phyloP scores from a whole-genome alignment of 2,113 vertebrate species.

The Chamaea fasciata region DNA sequence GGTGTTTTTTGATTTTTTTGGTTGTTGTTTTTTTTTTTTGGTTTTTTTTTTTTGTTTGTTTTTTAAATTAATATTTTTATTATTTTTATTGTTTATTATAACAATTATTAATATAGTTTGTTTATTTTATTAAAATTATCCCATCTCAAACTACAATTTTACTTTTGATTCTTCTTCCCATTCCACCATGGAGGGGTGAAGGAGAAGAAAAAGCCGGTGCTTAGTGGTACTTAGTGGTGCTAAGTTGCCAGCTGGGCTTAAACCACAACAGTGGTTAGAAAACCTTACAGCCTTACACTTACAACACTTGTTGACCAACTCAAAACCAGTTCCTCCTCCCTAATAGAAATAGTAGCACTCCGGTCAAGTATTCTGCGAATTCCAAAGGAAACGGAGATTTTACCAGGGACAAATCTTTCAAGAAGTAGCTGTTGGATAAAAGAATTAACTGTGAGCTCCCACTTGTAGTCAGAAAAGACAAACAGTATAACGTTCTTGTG shows the following conservation, averaged over 20 bases:
- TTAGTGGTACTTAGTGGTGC: background rate
- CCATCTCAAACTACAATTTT: background rate
- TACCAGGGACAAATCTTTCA: background rate
- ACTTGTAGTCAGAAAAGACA: background rate
- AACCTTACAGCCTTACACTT: background rate
- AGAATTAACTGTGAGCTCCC: background rate
- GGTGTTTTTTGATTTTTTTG: background rate
- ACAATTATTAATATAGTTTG: fast-evolving
- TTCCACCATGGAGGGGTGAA: fast-evolving
- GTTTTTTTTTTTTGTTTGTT: too few species aligned
- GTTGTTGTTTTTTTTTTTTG: fast-evolving
- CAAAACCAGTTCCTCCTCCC: background rate
- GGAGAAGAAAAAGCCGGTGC: background rate
- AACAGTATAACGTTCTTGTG: background rate
- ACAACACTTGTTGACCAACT: background rate
- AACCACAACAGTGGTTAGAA: background rate
- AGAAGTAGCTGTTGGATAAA: background rate
- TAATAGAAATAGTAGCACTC: background rate
- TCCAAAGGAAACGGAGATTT: background rate
- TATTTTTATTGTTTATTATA: too few species aligned
- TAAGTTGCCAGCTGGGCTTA: background rate
- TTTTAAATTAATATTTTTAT: background rate
- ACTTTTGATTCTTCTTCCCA: background rate
- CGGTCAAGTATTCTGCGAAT: background rate
- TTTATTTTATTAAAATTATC: background rate